Evolutionary conservation across 2,888 invertebrate species (phyloP).

Genomic region (Drosophila siamana): DNA sequence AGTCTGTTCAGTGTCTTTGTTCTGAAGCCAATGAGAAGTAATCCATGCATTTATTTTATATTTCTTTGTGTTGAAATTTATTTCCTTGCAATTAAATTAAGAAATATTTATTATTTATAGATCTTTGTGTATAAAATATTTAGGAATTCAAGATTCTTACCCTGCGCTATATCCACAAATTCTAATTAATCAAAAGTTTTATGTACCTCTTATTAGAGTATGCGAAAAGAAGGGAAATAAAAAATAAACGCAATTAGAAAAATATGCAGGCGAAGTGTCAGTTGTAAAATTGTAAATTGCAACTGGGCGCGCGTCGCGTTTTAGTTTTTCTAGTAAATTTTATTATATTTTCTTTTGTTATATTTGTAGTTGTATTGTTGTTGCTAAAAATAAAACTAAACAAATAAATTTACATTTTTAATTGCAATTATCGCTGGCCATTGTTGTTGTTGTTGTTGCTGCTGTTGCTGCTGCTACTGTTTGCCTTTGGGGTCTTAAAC

Average conservation of each 20-base stretch:
- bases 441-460: constrained; percentile 50
- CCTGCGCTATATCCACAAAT: too few species aligned
- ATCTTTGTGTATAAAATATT: too few species aligned
- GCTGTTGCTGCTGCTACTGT: constrained; percentile 65
- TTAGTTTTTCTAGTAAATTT: constrained; percentile 38
- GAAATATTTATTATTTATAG: too few species aligned
- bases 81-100: too few species aligned
- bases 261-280: constrained; percentile 68
- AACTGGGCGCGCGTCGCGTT: constrained; percentile 73
- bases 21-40: too few species aligned
- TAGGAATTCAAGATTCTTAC: too few species aligned
- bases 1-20: background rate
- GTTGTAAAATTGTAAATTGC: constrained; percentile 70
- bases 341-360: constrained; percentile 29
- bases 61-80: too few species aligned
- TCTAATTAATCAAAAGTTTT: too few species aligned
- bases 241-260: constrained; percentile 59
- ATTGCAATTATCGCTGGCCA: constrained; percentile 75
- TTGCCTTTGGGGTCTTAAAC: constrained; percentile 76
- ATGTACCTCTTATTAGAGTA: constrained; percentile 1
- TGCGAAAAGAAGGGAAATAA: constrained; percentile 27
- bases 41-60: too few species aligned
- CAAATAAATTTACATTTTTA: constrained; percentile 80
- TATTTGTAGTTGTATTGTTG: constrained; percentile 42
- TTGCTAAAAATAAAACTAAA: constrained; percentile 76